Evolutionary conservation across 2,888 invertebrate genomes (phyloP), one percentile per base, ranked within the genome.

Genomic region (Brachypterus glaber): DNA sequence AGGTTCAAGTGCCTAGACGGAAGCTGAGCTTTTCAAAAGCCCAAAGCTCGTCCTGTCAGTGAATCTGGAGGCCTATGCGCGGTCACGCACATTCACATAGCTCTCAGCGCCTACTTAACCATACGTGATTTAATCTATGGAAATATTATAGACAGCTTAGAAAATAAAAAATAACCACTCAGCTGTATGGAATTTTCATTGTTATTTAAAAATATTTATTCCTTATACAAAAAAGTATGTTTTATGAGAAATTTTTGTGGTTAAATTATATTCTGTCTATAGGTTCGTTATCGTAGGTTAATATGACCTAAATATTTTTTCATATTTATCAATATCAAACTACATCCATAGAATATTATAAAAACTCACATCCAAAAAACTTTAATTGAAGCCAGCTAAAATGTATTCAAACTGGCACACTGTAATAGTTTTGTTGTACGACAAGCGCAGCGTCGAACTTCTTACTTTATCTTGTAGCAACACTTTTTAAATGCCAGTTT

Each of bases 41-140:
- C 33, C 44, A 52, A 53, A 50, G 55, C 53, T 54, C 57, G 55
- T 57, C 55, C 57, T 57, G 58, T 50, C 50, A 46, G 50, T 57
- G 58, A 59, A 57, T 58, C 59, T 47, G 48, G 38, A 43, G 33
- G 43, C 33, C 50, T 50, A 58, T 59, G 59, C 59, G 45, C 48
- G 55, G 52, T 55, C 59, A 59, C 59, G 59, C 51, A 52, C 57
- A 39, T 47, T 44, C 47, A 48, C 47, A 41, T 46, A 44, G 41
- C 47, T 45, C 47, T 45, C 49, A 44, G 46, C 43, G 39, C 49
- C 44, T 44, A 40, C 38, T 44, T 49, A 45, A 40, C 45, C 50
- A 53, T 51, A 53, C 53, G 55, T 56, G 55, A 54, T 56, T 56
- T 49, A 41, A 46, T 50, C 48, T 51, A 52, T 49, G 50, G 49